Evolutionary conservation across 2,888 invertebrate species (phyloP), one percentile per base, ranked within the genome.

Genomic region (Entomobrya multifasciata): DNA sequence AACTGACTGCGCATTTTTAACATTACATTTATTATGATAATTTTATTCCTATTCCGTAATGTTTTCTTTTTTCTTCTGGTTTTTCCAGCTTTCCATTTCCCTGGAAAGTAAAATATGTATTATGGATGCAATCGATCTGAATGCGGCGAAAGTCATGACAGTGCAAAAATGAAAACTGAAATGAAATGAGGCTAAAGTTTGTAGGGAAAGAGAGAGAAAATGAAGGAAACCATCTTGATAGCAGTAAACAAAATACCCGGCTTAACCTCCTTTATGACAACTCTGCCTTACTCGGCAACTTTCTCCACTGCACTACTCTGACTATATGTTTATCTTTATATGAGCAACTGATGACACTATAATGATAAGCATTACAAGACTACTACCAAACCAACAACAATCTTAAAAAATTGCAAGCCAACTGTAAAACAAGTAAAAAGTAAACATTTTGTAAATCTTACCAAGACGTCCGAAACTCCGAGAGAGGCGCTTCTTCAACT

Each of bases 381-480:
- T 8, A 36, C 36, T 36, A 36, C 36, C 36, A 36, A 36, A 36
- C 4, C 8, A 6, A 36, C 36, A 36, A n/a, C 36, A 36, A 36
- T 4, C 36, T 36, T 36, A 36, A 36, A 36, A n/a, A 36, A 36
- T 36, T 36, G 8, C 36, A 36, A 49, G 49, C 49, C n/a, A n/a
- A 49, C 2, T 15, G 49, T 3, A 49, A 49, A 49, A 49, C 44
- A 11, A 44, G 44, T 44, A 13, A 55, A 13, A n/a, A n/a, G n/a
- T n/a, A 36, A 36, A 36, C 8, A 4, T 36, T 36, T 36, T n/a
- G n/a, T n/a, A n/a, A n/a, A 97, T 36, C 98, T 97, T 94, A 98
- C 98, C 97, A 94, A 98, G 95, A 95, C 98, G 95, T 93, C 98
- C 98, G 94, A 98, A 98, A 94, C 98, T 98, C 93, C 97, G 96